Evolutionary conservation across 2,113 vertebrate species (phyloP).

Genomic region (Sinocyclocheilus maitianheensis): DNA sequence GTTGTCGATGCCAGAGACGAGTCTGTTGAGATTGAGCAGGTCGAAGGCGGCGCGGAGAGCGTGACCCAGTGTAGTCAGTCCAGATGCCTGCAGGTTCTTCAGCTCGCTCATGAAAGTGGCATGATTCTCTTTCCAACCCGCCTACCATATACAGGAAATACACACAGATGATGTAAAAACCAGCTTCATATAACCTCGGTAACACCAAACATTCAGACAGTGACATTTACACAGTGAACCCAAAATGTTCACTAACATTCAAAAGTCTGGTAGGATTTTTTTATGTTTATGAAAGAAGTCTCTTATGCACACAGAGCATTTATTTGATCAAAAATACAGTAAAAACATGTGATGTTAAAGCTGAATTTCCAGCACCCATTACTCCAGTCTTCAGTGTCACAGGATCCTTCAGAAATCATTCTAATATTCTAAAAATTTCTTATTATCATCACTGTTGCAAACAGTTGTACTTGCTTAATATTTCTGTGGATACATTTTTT

Average conservation of each 20-base stretch:
- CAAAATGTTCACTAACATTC: slow-evolving; percentile 13
- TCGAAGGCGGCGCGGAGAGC: slow-evolving; percentile 94
- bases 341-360: neutral
- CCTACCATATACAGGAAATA: slow-evolving; percentile 71
- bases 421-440: too few species aligned
- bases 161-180: neutral
- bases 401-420: too few species aligned
- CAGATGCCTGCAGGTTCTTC: slow-evolving; percentile 96
- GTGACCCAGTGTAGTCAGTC: slow-evolving; percentile 92
- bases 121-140: slow-evolving; percentile 98
- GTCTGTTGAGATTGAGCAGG: slow-evolving; percentile 97
- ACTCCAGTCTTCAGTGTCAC: too few species aligned
- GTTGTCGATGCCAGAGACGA: slow-evolving; percentile 98
- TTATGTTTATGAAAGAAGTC: neutral
- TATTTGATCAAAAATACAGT: neutral
- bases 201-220: slow-evolving; percentile 26
- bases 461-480: neutral
- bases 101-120: slow-evolving; percentile 98
- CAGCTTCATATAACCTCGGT: neutral
- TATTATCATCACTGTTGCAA: neutral
- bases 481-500: neutral
- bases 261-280: neutral
- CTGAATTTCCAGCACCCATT: neutral
- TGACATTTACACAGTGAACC: slow-evolving; percentile 33
- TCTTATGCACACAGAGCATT: neutral